A percentile compares a stretch with the other conserved stretches of the same genome.
These are phyloP conservation scores for Karalla daura DNA, from an alignment of 2,797 vertebrate species.

Conservation along the genomic window DNA sequence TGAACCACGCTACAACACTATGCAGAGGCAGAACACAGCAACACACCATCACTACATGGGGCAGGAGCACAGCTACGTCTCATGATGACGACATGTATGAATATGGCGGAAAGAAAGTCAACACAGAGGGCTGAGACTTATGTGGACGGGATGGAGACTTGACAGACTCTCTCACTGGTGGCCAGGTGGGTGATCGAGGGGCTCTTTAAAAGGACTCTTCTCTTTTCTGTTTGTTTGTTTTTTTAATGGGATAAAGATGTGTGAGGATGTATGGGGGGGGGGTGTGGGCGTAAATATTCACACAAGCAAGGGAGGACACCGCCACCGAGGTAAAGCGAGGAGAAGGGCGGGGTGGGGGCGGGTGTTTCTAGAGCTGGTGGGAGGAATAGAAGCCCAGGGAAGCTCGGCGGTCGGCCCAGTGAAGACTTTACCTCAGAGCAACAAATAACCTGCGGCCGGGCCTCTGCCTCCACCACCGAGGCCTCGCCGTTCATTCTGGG, in stretches of 20 bases:
- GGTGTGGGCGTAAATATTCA: conserved; percentile 73
- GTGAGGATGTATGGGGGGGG: conserved; percentile 58
- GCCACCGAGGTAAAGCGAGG: conserved; percentile 73
- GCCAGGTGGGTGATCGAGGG: not conserved
- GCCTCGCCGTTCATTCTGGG: conserved; percentile 93
- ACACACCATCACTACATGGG: conserved; percentile 26
- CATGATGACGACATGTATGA: conserved; percentile 15
- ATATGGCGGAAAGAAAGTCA: conserved; percentile 7
- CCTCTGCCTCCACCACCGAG: conserved; percentile 87
- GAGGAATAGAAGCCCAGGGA: conserved; percentile 62
- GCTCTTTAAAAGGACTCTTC: not conserved
- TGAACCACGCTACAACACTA: conserved; percentile 46
- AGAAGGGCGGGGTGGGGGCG: conserved; percentile 29
- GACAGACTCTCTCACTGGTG: conserved; percentile 35
- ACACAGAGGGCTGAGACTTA: not conserved
- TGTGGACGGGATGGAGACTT: conserved; percentile 1
- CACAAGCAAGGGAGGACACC: conserved; percentile 79
- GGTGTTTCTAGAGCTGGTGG: conserved; percentile 70
- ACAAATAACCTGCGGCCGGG: conserved; percentile 95
- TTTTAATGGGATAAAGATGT: conserved; percentile 9
- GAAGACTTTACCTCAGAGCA: conserved; percentile 97
- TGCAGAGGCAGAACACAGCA: conserved; percentile 14
- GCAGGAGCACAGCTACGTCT: conserved; percentile 7
- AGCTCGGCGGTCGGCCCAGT: conserved; percentile 72
- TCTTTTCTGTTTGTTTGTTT: conserved; percentile 1